Evolutionary conservation across 2,797 vertebrate genomes (phyloP), one percentile per base, ranked within the genome.

Genomic region (Scomberomorus guttatus): DNA sequence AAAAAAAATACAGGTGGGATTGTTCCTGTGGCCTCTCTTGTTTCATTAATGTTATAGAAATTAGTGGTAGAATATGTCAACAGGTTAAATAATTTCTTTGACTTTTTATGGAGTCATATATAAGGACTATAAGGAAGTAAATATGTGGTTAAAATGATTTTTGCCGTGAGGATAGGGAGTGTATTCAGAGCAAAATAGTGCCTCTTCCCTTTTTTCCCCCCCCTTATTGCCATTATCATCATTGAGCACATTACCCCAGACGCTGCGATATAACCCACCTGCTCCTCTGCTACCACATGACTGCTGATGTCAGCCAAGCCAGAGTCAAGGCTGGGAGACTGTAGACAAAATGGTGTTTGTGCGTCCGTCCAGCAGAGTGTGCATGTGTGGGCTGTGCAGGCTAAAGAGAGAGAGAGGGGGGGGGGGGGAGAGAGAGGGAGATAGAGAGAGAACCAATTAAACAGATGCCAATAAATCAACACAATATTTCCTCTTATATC

Each of bases 341-440:
- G 92, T 83, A 84, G 93, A 93, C 92, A 93, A 94, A 93, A 93
- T 93, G 92, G 92, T 93, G 92, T 90, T 90, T 89, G 91, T 85
- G 81, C 82, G 81, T 87, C 79, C 64, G 48, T 87, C 85, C 87
- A 79, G 84, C 86, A 85, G 69, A 78, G 80, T 63, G 88, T 86
- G 77, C 89, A 34, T 75, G 84, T 87, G 79, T 84, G 77, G 67
- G 69, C 65, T 70, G 37, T 37, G 13, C 14, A 42, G 39, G 39
- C 39, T 42, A 42, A 42, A 64, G n/a, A 29, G 55, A 24, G 20
- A 25, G 32, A 20, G 46, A 17, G 25, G 24, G 29, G 12, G 14
- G 18, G 12, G 13, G 17, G 9, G 10, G 18, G 5, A 17, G n/a
- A 22, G 14, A 46, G 17, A 12, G 10, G 17, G 6, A 17, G n/a